phyloP scores from a whole-genome alignment of 2,888 invertebrate species.

The Drosophila tanythrix region DNA sequence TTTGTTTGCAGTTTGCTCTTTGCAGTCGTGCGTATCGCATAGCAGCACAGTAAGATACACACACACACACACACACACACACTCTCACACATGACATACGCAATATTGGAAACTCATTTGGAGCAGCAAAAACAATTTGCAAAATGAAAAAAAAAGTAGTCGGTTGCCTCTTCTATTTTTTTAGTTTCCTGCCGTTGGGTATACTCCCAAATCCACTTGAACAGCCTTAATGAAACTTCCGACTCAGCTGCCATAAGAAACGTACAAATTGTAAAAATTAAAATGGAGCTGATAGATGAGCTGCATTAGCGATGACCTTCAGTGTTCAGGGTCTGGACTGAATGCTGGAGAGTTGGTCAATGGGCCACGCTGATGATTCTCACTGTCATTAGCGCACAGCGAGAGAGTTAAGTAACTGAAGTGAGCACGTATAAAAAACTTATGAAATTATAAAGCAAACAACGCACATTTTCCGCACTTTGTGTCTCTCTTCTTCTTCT shows the following conservation, averaged over 20 bases:
- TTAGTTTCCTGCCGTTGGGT: not conserved
- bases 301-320: slow-evolving; percentile 60
- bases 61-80: not conserved
- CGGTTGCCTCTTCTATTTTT: slow-evolving; percentile 13
- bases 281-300: slow-evolving; percentile 42
- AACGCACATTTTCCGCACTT: slow-evolving; percentile 63
- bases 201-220: slow-evolving; percentile 28
- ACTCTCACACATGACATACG: not conserved
- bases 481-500: slow-evolving; percentile 12
- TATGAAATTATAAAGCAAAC: slow-evolving; percentile 57
- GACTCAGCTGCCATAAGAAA: slow-evolving; percentile 36
- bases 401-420: slow-evolving; percentile 24
- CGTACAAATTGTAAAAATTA: not conserved
- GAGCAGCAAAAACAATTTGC: slow-evolving; percentile 44
- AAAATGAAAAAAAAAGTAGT: slow-evolving; percentile 36
- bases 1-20: slow-evolving; percentile 56
- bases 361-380: slow-evolving; percentile 49
- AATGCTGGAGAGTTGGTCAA: slow-evolving; percentile 52
- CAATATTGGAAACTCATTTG: slow-evolving; percentile 72
- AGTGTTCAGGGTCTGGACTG: slow-evolving; percentile 5
- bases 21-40: slow-evolving; percentile 59
- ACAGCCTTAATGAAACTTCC: slow-evolving; percentile 48
- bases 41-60: slow-evolving; percentile 8
- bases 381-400: slow-evolving; percentile 56
- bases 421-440: slow-evolving; percentile 4